Evolutionary conservation across 2,888 invertebrate species (phyloP).

Genomic region (Serripes groenlandicus): DNA sequence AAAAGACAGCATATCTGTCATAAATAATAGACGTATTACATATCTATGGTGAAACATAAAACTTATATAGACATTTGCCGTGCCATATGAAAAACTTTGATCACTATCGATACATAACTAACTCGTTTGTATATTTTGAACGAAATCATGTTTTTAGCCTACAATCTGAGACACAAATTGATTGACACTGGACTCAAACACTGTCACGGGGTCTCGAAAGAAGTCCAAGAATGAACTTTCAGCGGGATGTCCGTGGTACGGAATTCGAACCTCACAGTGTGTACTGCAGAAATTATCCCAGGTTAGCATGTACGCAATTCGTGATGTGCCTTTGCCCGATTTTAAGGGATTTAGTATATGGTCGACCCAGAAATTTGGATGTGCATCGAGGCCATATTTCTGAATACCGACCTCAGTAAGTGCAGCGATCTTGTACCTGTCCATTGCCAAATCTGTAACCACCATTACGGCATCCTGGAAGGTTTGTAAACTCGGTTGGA

Average conservation of each 20-base stretch:
- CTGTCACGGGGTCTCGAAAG: not conserved
- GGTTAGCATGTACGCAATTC: constrained; percentile 51
- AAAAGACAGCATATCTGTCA: too few species aligned
- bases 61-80: too few species aligned
- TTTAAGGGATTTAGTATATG: constrained; percentile 50
- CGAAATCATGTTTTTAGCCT: too few species aligned
- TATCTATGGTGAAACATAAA: too few species aligned
- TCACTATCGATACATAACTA: too few species aligned
- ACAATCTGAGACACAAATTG: constrained; percentile 4
- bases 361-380: constrained; percentile 56
- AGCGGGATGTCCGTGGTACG: constrained; percentile 19
- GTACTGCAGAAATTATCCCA: constrained; percentile 56
- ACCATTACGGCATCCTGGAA: constrained; percentile 30
- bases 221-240: constrained; percentile 7
- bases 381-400: constrained; percentile 39
- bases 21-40: too few species aligned
- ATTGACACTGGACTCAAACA: not conserved
- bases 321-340: constrained; percentile 16
- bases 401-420: constrained; percentile 58
- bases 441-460: constrained; percentile 43
- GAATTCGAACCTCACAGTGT: constrained; percentile 15
- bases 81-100: too few species aligned
- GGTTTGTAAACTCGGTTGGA: not conserved
- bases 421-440: constrained; percentile 58
- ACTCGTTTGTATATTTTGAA: too few species aligned